Evolutionary conservation across 2,888 invertebrate genomes (phyloP), one percentile per base, ranked within the genome.

Genomic region (Gastracanthus pulcherrimus): DNA sequence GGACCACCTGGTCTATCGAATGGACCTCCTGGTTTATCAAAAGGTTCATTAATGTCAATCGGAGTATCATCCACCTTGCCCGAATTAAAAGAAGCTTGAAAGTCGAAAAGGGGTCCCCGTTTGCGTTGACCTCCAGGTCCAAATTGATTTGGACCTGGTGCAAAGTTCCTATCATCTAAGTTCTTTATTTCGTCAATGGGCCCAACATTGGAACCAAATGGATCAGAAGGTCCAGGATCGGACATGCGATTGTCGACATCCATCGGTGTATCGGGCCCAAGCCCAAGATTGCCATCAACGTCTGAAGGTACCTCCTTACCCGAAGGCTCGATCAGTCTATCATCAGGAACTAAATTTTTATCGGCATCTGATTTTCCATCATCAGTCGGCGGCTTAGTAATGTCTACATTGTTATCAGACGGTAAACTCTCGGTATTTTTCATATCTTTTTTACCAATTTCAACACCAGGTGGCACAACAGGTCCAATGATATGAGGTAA

Each of bases 1-100:
- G 67, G n/a, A n/a, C 6, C 55, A n/a, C 41, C 64, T 26, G 76
- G 23, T 41, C 58, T 64, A 36, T 76, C 70, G 7, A 70, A 70
- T 23, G 45, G 45, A 45, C 23, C 64, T 23, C 31, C 64, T 34
- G 45, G 48, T 51, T 36, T 48, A 19, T 75, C n/a, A n/a, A n/a
- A n/a, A n/a, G n/a, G n/a, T n/a, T n/a, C n/a, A n/a, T 48, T 26
- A 67, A 67, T 26, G 58, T 3, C 6, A 23, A 55, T 55, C 23
- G 36, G n/a, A 55, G 11, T 23, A 55, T 55, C 55, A 23, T 69
- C 70, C 13, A 31, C 26, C 36, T 34, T 70, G 16, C 13, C 16
- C 34, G 34, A 13, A 38, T 55, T 58, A 36, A 71, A 58, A 5
- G 71, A 19, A 11, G 16, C 38, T 58, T 55, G 36, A 36, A 58